Evolutionary conservation across 2,113 vertebrate genomes (phyloP).

Genomic region (Anhinga rufa): DNA sequence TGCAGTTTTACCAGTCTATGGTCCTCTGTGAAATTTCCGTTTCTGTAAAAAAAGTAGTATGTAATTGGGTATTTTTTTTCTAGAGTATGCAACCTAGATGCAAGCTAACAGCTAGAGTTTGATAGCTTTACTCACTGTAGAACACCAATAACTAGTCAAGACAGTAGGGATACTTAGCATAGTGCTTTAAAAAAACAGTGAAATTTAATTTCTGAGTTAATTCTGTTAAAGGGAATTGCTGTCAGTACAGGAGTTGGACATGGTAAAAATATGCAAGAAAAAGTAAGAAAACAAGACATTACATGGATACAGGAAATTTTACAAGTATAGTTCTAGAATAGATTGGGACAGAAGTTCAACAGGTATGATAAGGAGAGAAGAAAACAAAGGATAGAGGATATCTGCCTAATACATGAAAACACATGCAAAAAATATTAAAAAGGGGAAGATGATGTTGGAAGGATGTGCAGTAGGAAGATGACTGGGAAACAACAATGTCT

Average conservation of each 20-base stretch:
- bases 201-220: not conserved
- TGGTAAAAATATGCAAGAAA: not conserved
- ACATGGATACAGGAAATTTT: not conserved
- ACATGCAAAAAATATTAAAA: not conserved
- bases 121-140: not conserved
- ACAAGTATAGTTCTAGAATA: not conserved
- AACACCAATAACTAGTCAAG: not conserved
- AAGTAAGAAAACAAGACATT: not conserved
- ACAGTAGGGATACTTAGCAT: not conserved
- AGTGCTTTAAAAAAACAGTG: not conserved
- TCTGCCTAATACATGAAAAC: not conserved
- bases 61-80: not conserved
- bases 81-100: not conserved
- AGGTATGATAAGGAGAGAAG: not conserved
- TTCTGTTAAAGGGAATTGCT: not conserved
- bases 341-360: not conserved
- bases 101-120: not conserved
- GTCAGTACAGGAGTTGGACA: not conserved
- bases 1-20: not conserved
- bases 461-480: not conserved
- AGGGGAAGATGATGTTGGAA: not conserved
- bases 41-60: not conserved
- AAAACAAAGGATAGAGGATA: not conserved
- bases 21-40: not conserved
- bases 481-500: not conserved